Conservation (phyloP, 2,888 invertebrate genomes). For the Amblyteles armatorius region DNA sequence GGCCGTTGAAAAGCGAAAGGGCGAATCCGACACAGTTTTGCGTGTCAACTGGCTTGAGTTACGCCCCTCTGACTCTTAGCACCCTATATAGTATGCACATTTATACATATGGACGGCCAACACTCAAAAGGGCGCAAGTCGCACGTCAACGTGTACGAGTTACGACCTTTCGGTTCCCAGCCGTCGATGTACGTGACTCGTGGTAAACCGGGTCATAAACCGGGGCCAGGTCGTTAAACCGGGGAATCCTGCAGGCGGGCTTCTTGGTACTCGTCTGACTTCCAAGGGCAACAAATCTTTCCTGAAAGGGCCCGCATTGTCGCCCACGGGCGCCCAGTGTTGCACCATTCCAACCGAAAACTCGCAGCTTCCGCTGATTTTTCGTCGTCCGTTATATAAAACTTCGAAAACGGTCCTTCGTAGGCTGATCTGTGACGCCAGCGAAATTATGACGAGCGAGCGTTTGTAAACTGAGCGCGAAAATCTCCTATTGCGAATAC, state of each 20-base stretch:
- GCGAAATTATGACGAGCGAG: neutral
- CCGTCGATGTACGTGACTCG: conserved; percentile 23
- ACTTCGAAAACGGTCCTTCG: neutral
- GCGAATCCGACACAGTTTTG: neutral
- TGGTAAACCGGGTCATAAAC: too few species aligned
- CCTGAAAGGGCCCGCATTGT: conserved; percentile 11
- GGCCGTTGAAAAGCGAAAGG: neutral
- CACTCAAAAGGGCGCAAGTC: neutral
- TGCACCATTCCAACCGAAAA: neutral
- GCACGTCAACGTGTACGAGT: neutral
- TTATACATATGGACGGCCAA: neutral
- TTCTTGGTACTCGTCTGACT: conserved; percentile 26
- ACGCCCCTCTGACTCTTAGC: neutral
- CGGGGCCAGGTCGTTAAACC: conserved; percentile 35
- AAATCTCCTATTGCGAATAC: neutral
- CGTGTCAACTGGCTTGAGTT: neutral
- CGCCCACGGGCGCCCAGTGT: neutral
- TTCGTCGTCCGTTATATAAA: neutral
- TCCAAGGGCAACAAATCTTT: conserved; percentile 23
- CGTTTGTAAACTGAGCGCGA: neutral
- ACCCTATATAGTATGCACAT: neutral
- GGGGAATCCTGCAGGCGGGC: neutral
- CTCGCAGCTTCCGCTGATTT: neutral
- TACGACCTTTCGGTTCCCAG: neutral
- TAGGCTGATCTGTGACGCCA: neutral